A percentile compares a stretch with the other conserved stretches of the same genome.
phyloP scores from a whole-genome alignment of 2,113 vertebrate genomes.

The Cervus canadensis region DNA sequence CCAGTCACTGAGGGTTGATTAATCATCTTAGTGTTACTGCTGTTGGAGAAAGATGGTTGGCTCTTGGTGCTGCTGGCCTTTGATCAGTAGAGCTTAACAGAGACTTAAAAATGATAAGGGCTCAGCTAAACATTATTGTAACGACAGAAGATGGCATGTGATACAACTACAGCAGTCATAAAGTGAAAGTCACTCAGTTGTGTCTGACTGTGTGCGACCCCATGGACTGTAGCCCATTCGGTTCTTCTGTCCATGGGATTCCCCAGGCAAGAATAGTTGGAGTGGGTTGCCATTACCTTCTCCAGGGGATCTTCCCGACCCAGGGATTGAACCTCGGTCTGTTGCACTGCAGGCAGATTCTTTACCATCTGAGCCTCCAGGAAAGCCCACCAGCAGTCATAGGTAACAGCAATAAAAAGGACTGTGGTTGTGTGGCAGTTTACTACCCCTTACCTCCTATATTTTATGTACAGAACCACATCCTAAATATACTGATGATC shows the following conservation, averaged over 20 bases:
- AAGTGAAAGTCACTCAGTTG: not conserved
- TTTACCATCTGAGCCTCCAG: not conserved
- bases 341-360: not conserved
- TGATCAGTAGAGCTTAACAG: slow-evolving; percentile 24
- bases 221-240: not conserved
- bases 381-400: not conserved
- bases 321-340: not conserved
- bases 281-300: not conserved
- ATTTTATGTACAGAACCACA: not conserved
- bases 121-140: slow-evolving; percentile 17
- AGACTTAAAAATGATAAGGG: slow-evolving; percentile 21
- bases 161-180: not conserved
- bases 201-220: not conserved
- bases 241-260: not conserved
- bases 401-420: not conserved
- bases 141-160: not conserved
- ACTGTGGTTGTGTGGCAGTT: not conserved
- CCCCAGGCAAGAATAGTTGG: not conserved
- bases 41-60: slow-evolving; percentile 9
- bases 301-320: not conserved
- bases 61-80: slow-evolving; percentile 39
- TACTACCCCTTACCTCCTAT: not conserved
- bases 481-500: not conserved
- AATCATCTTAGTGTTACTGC: not conserved
- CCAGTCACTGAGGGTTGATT: not conserved